Evolutionary conservation across 1,140 invertebrate species (phyloP).

Genomic region (Euwallacea fornicatus): DNA sequence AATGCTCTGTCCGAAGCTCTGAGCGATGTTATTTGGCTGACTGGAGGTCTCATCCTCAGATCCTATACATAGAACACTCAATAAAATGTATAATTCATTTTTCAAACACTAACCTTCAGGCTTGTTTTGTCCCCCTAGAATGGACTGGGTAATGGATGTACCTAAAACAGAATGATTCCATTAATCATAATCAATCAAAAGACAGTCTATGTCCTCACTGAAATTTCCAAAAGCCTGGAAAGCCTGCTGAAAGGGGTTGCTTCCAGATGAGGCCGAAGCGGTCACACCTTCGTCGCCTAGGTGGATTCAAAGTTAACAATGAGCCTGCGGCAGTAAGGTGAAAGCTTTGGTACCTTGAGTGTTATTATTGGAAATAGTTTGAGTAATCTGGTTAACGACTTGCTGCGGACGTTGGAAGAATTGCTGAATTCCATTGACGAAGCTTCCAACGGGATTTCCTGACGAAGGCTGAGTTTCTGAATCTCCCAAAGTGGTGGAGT

Average conservation of each 20-base stretch:
- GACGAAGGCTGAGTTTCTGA: neutral
- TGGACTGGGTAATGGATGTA: neutral
- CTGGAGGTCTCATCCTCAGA: conserved; percentile 20
- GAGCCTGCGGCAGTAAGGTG: neutral
- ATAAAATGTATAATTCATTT: neutral
- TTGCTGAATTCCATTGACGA: conserved; percentile 26
- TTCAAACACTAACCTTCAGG: conserved; percentile 12
- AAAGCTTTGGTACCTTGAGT: conserved; percentile 20
- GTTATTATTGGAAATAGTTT: conserved; percentile 7
- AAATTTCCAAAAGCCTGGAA: conserved; percentile 23
- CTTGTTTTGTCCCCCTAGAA: conserved; percentile 25
- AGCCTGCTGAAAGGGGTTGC: conserved; percentile 28
- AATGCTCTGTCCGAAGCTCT: no score
- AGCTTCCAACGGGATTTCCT: conserved; percentile 10
- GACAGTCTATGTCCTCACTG: neutral
- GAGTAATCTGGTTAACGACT: neutral
- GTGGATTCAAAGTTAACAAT: neutral
- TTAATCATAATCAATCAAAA: neutral
- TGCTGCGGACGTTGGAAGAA: conserved; percentile 17
- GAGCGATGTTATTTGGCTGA: neutral
- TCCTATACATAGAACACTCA: neutral
- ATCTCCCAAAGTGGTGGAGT: conserved; percentile 31
- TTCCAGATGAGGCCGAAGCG: neutral
- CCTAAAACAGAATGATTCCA: neutral
- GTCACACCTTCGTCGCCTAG: conserved; percentile 5